Percentiles rank a stretch among this genome's conserved stretches.
Evolutionary conservation across 1,140 invertebrate species (phyloP).

Genomic region (Apis florea): DNA sequence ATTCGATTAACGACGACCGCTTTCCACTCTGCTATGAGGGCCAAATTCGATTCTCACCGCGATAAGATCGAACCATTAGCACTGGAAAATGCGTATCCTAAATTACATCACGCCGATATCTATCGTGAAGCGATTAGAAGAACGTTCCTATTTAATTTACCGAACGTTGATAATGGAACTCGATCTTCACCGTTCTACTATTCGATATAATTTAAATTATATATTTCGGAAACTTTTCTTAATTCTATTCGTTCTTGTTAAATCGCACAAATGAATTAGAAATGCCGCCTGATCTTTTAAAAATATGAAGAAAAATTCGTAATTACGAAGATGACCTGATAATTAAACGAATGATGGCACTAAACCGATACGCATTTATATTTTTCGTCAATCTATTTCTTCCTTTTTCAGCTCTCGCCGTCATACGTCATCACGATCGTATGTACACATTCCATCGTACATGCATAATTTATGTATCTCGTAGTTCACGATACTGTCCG

Average conservation of each 20-base stretch:
- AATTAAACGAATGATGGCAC: constrained; percentile 8
- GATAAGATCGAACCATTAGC: constrained; percentile 42
- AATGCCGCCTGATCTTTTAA: constrained; percentile 1
- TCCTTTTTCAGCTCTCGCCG: constrained; percentile 15
- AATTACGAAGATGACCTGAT: constrained; percentile 17
- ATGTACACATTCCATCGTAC: background rate
- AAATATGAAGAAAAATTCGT: constrained; percentile 22
- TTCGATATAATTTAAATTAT: no score
- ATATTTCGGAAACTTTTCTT: no score
- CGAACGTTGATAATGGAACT: background rate
- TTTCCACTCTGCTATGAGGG: constrained; percentile 33
- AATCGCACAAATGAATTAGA: background rate
- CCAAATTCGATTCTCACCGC: constrained; percentile 35
- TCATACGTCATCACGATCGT: constrained; percentile 17
- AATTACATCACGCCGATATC: background rate
- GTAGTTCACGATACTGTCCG: background rate
- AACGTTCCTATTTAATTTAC: background rate
- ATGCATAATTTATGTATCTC: no score
- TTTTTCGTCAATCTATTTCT: constrained; percentile 39
- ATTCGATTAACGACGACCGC: constrained; percentile 39
- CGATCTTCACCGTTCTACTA: background rate
- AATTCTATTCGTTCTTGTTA: background rate
- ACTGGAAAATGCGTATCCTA: background rate
- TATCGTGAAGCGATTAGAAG: background rate
- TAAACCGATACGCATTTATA: constrained; percentile 35